Base-by-base conservation (phyloP, 2,113 vertebrate genomes). In the Lasiurus borealis region DNA sequence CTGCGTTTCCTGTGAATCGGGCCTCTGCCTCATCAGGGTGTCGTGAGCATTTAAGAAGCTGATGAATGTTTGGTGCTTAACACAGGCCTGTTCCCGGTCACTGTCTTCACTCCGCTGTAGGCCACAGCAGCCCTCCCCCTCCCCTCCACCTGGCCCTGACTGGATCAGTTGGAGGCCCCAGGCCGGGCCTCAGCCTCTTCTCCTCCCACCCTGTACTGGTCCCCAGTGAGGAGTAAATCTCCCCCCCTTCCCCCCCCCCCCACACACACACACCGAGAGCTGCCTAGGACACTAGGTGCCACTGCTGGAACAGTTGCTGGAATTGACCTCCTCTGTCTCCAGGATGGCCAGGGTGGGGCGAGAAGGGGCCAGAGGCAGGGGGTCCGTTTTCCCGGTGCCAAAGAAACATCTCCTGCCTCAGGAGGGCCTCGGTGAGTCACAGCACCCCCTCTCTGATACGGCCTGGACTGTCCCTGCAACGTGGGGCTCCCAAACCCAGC, bases 111-210 rank as follows among this genome's bases (percentile, higher is more conserved):
- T 36, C 7, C 1, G 8, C 52, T 31, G 57, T 27, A 13, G 23
- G 25, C 59, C 25, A 27, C 25, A 27, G 59, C 23, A 21, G 23
- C 10, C 23, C 8, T 46, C 46, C 46, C 46, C 46, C 46, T 8
- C 46, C 34, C 19, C 19, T 3, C 54, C 15, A 31, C 5, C 44
- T 19, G 27, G 14, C 23, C 71, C 80, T 25, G 9, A 14, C 69
- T 81, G 1, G 7, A 23, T 8, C 6, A 1, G 0, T 4, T 40
- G 25, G 44, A 31, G 66, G 44, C 18, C 16, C 66, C 14, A 23
- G 57, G n/a, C 23, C 59, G 52, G 50, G 68, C 5, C 31, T n/a
- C 25, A 10, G 66, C 31, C 52, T 31, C 31, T 69, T 27, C 11
- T 50, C 31, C 57, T 80, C 21, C 57, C 0, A 0, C 23, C 57